phyloP scores from a whole-genome alignment of 2,113 vertebrate genomes.

The Tragelaphus strepsiceros region DNA sequence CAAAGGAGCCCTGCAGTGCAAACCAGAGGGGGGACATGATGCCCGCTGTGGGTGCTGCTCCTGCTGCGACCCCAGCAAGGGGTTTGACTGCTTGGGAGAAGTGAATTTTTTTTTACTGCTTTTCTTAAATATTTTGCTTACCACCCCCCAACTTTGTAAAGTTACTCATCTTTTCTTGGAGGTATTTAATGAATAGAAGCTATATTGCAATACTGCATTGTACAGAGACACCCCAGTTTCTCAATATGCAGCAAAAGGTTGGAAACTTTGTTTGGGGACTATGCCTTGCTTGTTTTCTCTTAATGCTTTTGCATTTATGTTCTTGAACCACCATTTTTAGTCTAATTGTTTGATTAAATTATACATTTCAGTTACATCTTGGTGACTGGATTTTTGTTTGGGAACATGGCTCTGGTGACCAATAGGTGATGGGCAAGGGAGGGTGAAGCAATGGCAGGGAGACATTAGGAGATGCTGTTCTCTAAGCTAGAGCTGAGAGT shows the following conservation, averaged over 20 bases:
- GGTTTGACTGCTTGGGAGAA: neutral
- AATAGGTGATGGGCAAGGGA: neutral
- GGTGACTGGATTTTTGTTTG: neutral
- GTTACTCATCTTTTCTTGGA: neutral
- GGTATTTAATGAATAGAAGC: neutral
- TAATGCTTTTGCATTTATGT: neutral
- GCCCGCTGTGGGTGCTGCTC: neutral
- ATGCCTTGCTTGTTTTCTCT: neutral
- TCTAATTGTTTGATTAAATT: neutral
- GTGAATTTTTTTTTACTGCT: neutral
- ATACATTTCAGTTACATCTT: neutral
- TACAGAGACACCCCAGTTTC: neutral
- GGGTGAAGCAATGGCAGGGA: neutral
- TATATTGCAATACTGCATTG: neutral
- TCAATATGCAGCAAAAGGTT: neutral
- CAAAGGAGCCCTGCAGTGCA: neutral
- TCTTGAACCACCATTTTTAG: neutral
- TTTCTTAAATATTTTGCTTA: neutral
- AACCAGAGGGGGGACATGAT: accelerated
- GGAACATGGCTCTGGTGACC: neutral
- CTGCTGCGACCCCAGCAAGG: neutral
- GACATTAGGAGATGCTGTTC: neutral
- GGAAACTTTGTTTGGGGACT: neutral
- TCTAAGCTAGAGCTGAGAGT: neutral
- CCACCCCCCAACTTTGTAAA: neutral